Evolutionary conservation across 2,113 vertebrate species (phyloP), one percentile per base, ranked within the genome.

Genomic region (Hippolais icterina): DNA sequence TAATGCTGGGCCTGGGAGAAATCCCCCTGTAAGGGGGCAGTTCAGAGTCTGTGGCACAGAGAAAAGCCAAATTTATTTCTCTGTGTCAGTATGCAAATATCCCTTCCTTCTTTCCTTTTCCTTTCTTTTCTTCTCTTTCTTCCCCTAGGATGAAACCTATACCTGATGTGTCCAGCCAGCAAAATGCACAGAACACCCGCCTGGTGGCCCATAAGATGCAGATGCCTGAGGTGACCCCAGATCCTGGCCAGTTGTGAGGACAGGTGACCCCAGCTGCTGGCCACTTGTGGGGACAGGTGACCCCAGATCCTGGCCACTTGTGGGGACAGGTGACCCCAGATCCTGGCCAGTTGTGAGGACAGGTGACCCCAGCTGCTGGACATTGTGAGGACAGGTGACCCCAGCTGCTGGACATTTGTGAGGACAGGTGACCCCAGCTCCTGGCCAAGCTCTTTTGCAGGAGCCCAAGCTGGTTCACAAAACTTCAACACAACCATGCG

Each of bases 11-110:
- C 2, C 12, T 24, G 74, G 37, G 50, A n/a, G 31, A 87, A 28
- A 84, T 31, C 15, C 39, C 22, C 15, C 22, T 28, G 21, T 5
- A 0, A 1, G 0, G 53, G 25, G 25, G 25, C 41, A 72, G 12
- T 1, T 6, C 23, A 63, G 41, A n/a, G 41, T 9, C 77, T 23
- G 17, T 10, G 53, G 24, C 37, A 76, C 47, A 41, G 25, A 49
- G 39, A 71, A 63, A 68, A 83, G 6, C 16, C n/a, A 12, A 1
- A 0, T 57, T 53, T 23, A 25, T 46, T 76, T 57, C 37, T 74
- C 37, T 3, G 2, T 23, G 33, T 20, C 79, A 70, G 24, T 23
- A 42, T 85, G 28, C 0, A 6, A 47, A 41, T 39, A 33, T 8
- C 8, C 9, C 15, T 52, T 15, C 5, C 37, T 28, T 47, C 19